Percentiles rank a stretch among this genome's conserved stretches.
Evolutionary conservation across 2,113 vertebrate genomes (phyloP).

Genomic region (Pterocles orientalis): DNA sequence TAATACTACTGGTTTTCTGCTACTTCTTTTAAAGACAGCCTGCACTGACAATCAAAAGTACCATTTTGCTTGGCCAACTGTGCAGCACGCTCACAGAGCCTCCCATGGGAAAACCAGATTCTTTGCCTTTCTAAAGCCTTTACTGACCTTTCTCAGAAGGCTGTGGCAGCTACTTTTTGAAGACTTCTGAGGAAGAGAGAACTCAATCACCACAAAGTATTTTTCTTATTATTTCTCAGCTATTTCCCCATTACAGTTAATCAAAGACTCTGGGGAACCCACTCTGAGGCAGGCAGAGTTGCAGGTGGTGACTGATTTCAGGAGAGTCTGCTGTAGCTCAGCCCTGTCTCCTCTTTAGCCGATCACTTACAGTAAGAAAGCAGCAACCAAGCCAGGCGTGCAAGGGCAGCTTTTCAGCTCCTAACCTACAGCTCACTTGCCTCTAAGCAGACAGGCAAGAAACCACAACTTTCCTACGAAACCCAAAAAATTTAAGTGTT

Average conservation of each 20-base stretch:
- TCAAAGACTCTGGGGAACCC: neutral
- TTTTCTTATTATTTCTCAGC: neutral
- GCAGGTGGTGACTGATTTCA: neutral
- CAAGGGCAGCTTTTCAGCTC: neutral
- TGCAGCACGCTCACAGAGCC: neutral
- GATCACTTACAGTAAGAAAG: neutral
- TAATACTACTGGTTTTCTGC: neutral
- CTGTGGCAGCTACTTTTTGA: neutral
- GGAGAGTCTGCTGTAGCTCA: neutral
- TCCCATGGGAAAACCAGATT: neutral
- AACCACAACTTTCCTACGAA: neutral
- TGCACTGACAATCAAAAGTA: neutral
- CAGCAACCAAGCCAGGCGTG: neutral
- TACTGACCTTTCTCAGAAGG: neutral
- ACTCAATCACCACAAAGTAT: too few relatives aligned
- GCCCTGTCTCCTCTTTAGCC: neutral
- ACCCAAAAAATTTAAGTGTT: too few relatives aligned
- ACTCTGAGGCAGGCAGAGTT: neutral
- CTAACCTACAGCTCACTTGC: neutral
- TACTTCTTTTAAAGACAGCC: neutral
- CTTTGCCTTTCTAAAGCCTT: neutral
- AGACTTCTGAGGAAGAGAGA: neutral
- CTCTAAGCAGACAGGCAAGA: neutral
- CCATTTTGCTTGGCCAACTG: neutral
- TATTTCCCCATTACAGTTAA: neutral